Evolutionary conservation across 2,113 vertebrate genomes (phyloP).

Genomic region (Potamarius usumacintae): DNA sequence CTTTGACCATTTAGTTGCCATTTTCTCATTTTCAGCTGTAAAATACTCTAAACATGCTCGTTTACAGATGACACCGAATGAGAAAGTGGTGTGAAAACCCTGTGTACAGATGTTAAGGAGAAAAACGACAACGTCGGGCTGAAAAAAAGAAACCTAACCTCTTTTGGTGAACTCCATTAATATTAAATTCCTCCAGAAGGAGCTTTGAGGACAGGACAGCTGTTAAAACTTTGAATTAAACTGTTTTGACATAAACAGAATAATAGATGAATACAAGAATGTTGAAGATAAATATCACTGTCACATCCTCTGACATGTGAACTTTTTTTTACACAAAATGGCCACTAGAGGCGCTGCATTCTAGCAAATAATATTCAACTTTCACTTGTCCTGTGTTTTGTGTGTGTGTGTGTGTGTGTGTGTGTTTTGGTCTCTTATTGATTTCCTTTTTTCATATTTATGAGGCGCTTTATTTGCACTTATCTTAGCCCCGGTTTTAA

Average conservation of each 20-base stretch:
- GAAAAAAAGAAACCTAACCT: neutral
- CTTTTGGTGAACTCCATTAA: neutral
- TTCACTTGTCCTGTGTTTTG: neutral
- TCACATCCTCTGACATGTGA: neutral
- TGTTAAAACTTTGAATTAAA: slow-evolving; percentile 3
- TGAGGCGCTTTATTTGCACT: slow-evolving; percentile 63
- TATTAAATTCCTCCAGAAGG: neutral
- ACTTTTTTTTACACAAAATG: neutral
- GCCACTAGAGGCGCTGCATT: slow-evolving; percentile 41
- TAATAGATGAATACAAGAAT: neutral
- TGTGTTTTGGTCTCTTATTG: slow-evolving; percentile 55
- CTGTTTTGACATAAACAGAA: slow-evolving; percentile 8
- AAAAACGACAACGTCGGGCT: neutral
- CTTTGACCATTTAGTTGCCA: neutral
- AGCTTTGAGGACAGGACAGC: neutral
- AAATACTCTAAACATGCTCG: neutral
- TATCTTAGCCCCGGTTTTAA: slow-evolving; percentile 61
- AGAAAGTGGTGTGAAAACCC: neutral
- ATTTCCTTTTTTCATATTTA: slow-evolving; percentile 63
- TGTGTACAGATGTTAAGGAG: neutral
- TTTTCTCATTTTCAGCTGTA: neutral
- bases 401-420: slow-evolving; percentile 20
- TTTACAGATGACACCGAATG: neutral
- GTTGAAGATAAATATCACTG: neutral
- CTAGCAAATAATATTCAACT: slow-evolving; percentile 20